Evolutionary conservation across 2,113 vertebrate species (phyloP), one percentile per base, ranked within the genome.

Genomic region (Mola mola): DNA sequence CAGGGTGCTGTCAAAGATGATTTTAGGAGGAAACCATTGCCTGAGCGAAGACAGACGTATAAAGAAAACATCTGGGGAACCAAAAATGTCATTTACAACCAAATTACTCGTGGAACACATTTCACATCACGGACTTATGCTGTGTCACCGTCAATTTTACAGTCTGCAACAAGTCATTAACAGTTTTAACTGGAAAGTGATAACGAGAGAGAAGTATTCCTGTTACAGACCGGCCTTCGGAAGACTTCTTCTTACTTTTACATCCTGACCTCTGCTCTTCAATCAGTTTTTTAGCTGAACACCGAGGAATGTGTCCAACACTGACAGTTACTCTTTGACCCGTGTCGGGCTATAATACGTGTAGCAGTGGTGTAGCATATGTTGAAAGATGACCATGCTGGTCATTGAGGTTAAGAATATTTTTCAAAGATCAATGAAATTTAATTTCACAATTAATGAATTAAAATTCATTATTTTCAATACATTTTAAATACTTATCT

Each of bases 1-100:
- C 16, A 29, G 29, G 36, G 9, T 15, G 24, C 44, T 67, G 72
- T 64, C 47, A 72, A 68, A 72, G 34, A 17, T 3, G 5, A 58
- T 43, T 64, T 31, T n/a, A n/a, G 10, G 26, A 50, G 9, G 15
- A 38, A 51, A 62, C 31, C 24, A 9, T n/a, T 13, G 16, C 5
- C 16, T 8, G 24, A 67, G 37, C 12, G 8, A 9, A 31, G 17
- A 38, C 13, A 25, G 41, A 33, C 24, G 10, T 2, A 25, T 46
- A 24, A 17, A 41, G 26, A 34, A 43, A 56, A 38, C 5, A 0
- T 50, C 19, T 16, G 20, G 20, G n/a, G 11, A 1, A 8, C 22
- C 15, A 10, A 25, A 12, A 37, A 47, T 1, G 1, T 9, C n/a
- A 16, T 29, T 11, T 24, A 8, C 17, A 46, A 31, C 2, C 7